Conservation (phyloP, 2,113 vertebrate genomes). For the Planiliza haematocheilus region DNA sequence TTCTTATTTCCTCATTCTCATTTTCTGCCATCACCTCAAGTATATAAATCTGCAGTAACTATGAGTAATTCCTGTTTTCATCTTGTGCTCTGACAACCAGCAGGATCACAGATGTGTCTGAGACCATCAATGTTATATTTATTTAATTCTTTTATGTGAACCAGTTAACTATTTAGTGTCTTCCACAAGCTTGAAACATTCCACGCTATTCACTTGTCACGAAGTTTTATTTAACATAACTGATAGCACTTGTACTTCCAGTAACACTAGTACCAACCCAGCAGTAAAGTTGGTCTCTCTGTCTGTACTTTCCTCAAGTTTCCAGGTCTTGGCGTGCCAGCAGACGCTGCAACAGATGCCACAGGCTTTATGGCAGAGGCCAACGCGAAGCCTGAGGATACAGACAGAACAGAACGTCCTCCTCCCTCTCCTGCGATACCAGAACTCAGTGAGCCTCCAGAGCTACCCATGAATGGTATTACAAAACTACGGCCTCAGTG, state of each 20-base stretch:
- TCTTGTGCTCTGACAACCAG: background rate
- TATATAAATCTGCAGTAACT: too few species aligned
- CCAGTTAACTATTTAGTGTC: background rate
- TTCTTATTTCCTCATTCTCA: too few species aligned
- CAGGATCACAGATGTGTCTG: background rate
- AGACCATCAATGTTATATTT: background rate
- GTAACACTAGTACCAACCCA: background rate
- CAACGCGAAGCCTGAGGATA: slow-evolving; percentile 24
- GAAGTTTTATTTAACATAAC: background rate
- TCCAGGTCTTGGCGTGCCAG: slow-evolving; percentile 24
- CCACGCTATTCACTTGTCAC: too few species aligned
- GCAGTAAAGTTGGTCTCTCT: background rate
- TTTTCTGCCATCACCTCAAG: too few species aligned
- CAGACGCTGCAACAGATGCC: slow-evolving; percentile 32
- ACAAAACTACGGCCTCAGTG: slow-evolving; percentile 30
- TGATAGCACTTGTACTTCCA: background rate
- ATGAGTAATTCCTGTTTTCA: background rate
- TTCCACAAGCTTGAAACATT: background rate
- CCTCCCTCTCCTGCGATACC: slow-evolving; percentile 35
- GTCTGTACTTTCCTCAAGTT: slow-evolving; percentile 52
- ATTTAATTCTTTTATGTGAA: background rate
- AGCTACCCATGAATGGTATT: slow-evolving; percentile 69
- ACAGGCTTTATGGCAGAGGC: background rate
- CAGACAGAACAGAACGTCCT: slow-evolving; percentile 15
- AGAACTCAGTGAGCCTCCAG: slow-evolving; percentile 45